Evolutionary conservation across 2,113 vertebrate species (phyloP).

Genomic region (Rissa tridactyla): DNA sequence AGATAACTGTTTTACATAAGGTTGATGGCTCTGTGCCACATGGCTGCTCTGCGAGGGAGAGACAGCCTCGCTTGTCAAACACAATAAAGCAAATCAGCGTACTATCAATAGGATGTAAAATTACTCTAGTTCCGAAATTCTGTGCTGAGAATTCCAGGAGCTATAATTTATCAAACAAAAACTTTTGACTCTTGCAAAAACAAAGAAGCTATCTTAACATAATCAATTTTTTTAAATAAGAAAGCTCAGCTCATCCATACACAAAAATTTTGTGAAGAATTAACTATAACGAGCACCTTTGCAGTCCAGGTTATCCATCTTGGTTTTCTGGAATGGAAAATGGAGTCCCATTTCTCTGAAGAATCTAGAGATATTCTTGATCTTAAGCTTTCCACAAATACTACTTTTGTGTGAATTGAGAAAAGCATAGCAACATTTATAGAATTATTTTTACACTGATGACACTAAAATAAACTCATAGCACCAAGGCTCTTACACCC

Average conservation of each 20-base stretch:
- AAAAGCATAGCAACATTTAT: constrained; percentile 33
- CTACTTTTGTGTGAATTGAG: not conserved
- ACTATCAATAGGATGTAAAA: not conserved
- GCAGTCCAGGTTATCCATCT: not conserved
- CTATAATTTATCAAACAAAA: not conserved
- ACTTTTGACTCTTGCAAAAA: not conserved
- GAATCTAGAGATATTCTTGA: not conserved
- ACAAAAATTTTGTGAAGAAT: not conserved
- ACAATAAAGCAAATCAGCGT: not conserved
- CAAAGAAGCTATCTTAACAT: not conserved
- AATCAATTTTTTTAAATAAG: not conserved
- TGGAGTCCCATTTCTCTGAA: not conserved
- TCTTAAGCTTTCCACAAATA: constrained; percentile 47
- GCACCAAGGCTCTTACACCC: not conserved
- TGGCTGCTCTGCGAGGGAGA: not conserved
- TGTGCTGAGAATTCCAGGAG: not conserved
- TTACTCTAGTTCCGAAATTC: not conserved
- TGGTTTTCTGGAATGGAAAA: not conserved
- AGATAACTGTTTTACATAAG: not conserved
- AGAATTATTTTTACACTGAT: constrained; percentile 14
- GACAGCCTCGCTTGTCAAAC: not conserved
- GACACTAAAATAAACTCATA: constrained; percentile 48
- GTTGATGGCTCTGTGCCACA: not conserved
- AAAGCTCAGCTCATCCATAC: not conserved
- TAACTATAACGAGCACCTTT: not conserved